phyloP scores from a whole-genome alignment of 2,113 vertebrate genomes.

The Odocoileus virginianus region DNA sequence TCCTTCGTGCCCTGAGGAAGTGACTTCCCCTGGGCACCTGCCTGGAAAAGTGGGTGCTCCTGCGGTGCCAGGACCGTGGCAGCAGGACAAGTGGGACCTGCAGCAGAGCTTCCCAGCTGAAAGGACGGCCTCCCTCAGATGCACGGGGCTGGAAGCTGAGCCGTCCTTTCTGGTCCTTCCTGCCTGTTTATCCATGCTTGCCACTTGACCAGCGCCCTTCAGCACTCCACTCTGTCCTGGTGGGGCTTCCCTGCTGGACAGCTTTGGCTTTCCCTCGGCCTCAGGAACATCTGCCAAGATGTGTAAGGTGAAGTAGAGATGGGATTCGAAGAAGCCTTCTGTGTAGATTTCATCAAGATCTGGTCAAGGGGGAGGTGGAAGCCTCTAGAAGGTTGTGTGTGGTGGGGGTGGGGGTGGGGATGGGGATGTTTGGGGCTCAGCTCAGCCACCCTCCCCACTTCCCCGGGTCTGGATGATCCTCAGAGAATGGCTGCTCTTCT shows the following conservation, averaged over 20 bases:
- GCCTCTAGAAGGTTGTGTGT: not conserved
- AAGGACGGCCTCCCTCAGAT: no score
- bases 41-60: not conserved
- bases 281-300: not conserved
- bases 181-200: fast-evolving
- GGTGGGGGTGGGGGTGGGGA: not conserved
- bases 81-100: no score
- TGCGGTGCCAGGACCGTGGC: no score
- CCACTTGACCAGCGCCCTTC: not conserved
- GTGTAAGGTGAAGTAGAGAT: not conserved
- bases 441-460: not conserved
- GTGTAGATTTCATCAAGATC: not conserved
- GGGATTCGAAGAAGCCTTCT: not conserved
- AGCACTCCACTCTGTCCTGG: no score
- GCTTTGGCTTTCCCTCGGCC: not conserved
- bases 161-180: not conserved
- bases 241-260: not conserved
- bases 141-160: not conserved
- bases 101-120: fast-evolving
- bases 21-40: fast-evolving
- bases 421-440: not conserved
- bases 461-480: not conserved
- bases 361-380: not conserved
- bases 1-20: not conserved
- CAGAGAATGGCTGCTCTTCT: not conserved